Percentiles rank a stretch among this genome's conserved stretches.
Conservation (phyloP, 1,140 invertebrate species). For the Caenorhabditis brenneri region DNA sequence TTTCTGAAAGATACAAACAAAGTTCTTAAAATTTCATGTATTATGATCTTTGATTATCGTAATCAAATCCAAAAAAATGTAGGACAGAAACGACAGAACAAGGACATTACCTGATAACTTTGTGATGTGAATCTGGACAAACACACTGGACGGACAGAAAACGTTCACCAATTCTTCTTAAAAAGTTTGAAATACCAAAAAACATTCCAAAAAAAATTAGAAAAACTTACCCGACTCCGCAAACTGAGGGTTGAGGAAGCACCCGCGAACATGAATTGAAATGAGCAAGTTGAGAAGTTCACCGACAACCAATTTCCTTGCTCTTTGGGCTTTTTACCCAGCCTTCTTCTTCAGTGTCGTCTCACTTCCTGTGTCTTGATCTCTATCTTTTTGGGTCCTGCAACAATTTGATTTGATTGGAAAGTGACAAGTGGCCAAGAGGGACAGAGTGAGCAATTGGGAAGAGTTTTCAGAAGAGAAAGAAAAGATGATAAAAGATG, state of each 20-base stretch:
- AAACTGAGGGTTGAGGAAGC: conserved; percentile 8
- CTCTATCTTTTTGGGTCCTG: conserved; percentile 17
- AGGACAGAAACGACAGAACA: too few relatives aligned
- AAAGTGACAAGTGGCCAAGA: not conserved
- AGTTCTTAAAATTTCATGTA: too few relatives aligned
- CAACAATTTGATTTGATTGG: conserved; percentile 41
- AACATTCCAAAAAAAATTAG: not conserved
- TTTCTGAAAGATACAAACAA: too few relatives aligned
- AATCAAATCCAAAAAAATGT: too few relatives aligned
- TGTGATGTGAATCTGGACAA: too few relatives aligned
- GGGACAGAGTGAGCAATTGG: conserved; percentile 5
- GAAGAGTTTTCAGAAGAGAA: not conserved
- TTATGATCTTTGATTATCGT: too few relatives aligned
- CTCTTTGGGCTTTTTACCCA: conserved; percentile 33
- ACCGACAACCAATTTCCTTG: not conserved
- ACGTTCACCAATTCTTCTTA: not conserved
- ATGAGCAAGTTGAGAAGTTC: not conserved
- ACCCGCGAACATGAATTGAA: conserved; percentile 21
- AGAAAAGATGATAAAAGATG: not conserved
- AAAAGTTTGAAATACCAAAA: not conserved
- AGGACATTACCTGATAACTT: too few relatives aligned
- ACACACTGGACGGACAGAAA: too few relatives aligned
- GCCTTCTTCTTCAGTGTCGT: not conserved
- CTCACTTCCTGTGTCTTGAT: conserved; percentile 3
- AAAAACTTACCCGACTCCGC: conserved; percentile 19